Evolutionary conservation across 2,797 vertebrate species (phyloP).

Genomic region (Anableps anableps): DNA sequence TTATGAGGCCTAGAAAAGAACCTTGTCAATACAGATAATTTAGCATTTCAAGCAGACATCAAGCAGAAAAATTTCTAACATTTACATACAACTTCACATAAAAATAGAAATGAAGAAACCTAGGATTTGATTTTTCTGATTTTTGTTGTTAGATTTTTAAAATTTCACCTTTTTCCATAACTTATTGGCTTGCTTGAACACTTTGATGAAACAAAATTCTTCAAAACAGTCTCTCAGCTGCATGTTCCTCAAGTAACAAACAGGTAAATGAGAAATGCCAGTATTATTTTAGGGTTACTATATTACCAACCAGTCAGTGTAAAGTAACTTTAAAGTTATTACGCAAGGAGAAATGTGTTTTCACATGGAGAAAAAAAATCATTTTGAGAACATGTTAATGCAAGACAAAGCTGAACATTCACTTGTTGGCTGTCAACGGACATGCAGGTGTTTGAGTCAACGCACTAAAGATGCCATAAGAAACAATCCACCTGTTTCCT

Average conservation of each 20-base stretch:
- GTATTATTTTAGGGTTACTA: neutral
- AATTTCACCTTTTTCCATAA: neutral
- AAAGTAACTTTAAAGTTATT: neutral
- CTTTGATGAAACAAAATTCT: neutral
- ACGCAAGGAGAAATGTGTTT: neutral
- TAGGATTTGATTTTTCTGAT: neutral
- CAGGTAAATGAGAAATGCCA: neutral
- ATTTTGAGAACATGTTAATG: neutral
- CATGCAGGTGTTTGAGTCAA: conserved; percentile 29
- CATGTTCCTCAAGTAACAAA: neutral
- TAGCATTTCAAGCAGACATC: neutral
- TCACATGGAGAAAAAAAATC: neutral
- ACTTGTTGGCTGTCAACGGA: conserved; percentile 7
- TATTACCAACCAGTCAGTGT: neutral
- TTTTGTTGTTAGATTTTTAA: neutral
- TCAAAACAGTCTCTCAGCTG: neutral
- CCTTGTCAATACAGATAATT: neutral
- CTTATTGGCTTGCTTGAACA: neutral
- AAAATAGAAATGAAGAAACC: neutral
- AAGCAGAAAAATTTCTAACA: neutral
- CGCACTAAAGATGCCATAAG: neutral
- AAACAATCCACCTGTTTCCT: conserved; percentile 68
- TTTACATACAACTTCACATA: neutral
- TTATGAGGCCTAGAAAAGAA: neutral
- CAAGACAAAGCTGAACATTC: conserved; percentile 15